phyloP scores from a whole-genome alignment of 2,113 vertebrate genomes.

The cattle (Bos taurus) region ARS-UCD2.0 NC_037356.1:27751501-27752000 shows the following conservation, averaged over 20 bases:
- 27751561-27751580: not conserved
- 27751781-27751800: not conserved
- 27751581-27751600: not conserved
- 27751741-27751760: not conserved
- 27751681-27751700: not conserved
- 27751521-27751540: not conserved
- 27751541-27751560: not conserved
- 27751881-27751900: constrained; percentile 31
- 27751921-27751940: constrained; percentile 55
- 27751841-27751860: constrained; percentile 30
- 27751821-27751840: not conserved
- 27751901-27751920: constrained; percentile 57
- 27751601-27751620: not conserved
- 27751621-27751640: not conserved
- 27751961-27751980: constrained; percentile 49
- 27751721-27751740: not conserved
- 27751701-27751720: not conserved
- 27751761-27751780: constrained; percentile 24
- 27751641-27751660: not conserved
- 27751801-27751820: constrained; percentile 38
- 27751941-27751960: constrained; percentile 25
- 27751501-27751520: not conserved
- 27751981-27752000: constrained; percentile 34
- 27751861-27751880: constrained; percentile 37
- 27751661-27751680: not conserved